Evolutionary conservation across 2,888 invertebrate species (phyloP), one percentile per base, ranked within the genome.

Genomic region (Isotomurus palustris): DNA sequence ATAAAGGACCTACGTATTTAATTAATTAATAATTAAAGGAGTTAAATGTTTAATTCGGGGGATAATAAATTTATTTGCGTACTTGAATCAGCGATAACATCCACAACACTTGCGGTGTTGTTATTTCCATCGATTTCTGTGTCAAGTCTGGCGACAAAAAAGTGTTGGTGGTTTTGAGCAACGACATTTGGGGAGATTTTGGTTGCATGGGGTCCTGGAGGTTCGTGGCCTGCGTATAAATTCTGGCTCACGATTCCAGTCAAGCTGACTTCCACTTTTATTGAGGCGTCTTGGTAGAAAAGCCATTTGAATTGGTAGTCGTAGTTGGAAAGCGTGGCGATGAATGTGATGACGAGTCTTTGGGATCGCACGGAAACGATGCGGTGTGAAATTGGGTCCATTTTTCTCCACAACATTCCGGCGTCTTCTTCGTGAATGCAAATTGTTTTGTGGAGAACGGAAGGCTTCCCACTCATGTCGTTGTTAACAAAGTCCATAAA

Each of bases 161-260:
- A 38, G 44, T 69, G 69, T 43, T 69, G 69, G 43, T 69, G 69
- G 36, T 60, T 55, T 43, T 64, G 66, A 10, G 64, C 69, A 51
- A 51, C 49, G 1, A 66, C 51, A 19, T 58, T 53, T 1, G 43
- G 47, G 1, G 50, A 48, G 2, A 68, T 64, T 2, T 54, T 1
- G 1, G 56, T 56, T 2, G 58, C 64, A 36, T 53, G 52, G 3
- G 41, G 51, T 2, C 35, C 27, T 1, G 45, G 19, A 4, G 54
- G 53, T 14, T 4, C 24, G 3, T 45, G 35, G 2, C 21, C 28
- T 1, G 58, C 64, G 1, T 28, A 8, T 25, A 64, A 19, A 29
- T 54, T 56, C 1, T 44, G 48, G 25, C 54, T 61, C n/a, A 64
- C 32, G 14, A 58, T 53, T 3, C 64, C 64, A 1, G 54, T 58